Conservation (phyloP, 2,797 vertebrate species). For the Gadopsis bispinosus region DNA sequence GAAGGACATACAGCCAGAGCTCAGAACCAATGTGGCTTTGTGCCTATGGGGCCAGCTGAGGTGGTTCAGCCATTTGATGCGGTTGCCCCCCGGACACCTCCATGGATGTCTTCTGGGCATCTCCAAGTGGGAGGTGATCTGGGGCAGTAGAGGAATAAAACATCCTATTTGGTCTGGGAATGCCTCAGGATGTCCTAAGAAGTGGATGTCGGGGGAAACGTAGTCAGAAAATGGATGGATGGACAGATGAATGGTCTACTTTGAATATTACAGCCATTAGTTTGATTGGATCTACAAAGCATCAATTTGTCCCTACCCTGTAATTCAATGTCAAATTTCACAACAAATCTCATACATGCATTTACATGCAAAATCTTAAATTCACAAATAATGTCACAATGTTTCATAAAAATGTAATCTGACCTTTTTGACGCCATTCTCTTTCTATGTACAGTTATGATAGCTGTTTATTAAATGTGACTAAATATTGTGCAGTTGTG, state of each 20-base stretch:
- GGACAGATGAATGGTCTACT: constrained; percentile 13
- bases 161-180: constrained; percentile 27
- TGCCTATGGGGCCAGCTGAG: neutral
- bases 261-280: constrained; percentile 16
- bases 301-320: neutral
- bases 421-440: neutral
- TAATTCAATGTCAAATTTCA: neutral
- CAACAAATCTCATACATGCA: neutral
- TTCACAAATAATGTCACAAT: neutral
- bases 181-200: constrained; percentile 8
- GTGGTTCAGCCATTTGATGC: constrained; percentile 21
- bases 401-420: neutral
- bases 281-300: constrained; percentile 14
- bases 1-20: neutral
- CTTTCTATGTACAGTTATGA: neutral
- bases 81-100: neutral
- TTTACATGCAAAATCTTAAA: neutral
- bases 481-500: neutral
- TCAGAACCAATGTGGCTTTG: constrained; percentile 11
- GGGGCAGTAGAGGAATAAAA: constrained; percentile 12
- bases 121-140: constrained; percentile 6
- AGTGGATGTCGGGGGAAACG: no score
- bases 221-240: neutral
- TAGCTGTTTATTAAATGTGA: neutral
- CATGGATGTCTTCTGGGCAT: neutral